Conservation (phyloP, 1,140 invertebrate genomes). For the Hydropsyche tenuis region DNA sequence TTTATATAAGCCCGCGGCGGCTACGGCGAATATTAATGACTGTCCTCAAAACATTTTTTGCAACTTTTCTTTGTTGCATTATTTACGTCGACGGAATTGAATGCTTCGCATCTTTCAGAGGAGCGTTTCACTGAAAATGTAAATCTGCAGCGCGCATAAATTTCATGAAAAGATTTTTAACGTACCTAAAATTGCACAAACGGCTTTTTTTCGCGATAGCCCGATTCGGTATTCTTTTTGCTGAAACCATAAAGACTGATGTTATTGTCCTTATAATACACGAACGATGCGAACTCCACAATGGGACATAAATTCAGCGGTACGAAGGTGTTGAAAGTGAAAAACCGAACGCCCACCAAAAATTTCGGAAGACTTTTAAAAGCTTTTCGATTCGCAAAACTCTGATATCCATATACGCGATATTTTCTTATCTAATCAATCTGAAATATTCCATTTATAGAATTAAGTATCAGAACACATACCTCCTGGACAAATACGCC, state of each 20-base stretch:
- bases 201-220: neutral
- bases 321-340: constrained; percentile 6
- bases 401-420: too few relatives aligned
- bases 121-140: neutral
- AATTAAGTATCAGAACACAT: too few relatives aligned
- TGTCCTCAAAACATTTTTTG: constrained; percentile 23
- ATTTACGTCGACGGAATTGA: neutral
- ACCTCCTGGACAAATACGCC: too few relatives aligned
- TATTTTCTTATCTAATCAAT: too few relatives aligned
- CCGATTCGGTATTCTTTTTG: neutral
- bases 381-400: too few relatives aligned
- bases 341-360: constrained; percentile 4
- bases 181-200: neutral
- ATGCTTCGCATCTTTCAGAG: neutral
- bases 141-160: neutral
- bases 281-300: neutral
- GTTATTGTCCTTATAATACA: neutral
- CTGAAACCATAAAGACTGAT: constrained; percentile 3
- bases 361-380: too few relatives aligned
- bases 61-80: constrained; percentile 1
- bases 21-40: constrained; percentile 8
- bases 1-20: constrained; percentile 7
- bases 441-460: too few relatives aligned
- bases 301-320: constrained; percentile 33
- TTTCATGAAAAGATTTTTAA: neutral